phyloP scores from a whole-genome alignment of 2,797 vertebrate species.

The Diglossa cyanea region DNA sequence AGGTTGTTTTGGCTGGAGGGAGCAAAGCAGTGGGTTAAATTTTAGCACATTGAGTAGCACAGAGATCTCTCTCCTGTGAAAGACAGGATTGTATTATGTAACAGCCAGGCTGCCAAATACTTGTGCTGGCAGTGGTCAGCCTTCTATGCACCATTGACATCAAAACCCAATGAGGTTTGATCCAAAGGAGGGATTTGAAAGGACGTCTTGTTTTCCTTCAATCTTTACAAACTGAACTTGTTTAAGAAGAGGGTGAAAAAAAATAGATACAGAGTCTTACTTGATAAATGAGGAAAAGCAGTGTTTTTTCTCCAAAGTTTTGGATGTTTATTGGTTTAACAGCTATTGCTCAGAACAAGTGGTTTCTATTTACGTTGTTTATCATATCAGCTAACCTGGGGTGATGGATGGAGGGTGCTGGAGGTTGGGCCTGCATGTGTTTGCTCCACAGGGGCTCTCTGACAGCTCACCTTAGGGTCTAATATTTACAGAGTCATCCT shows the following conservation, averaged over 20 bases:
- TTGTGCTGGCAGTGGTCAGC: constrained; percentile 59
- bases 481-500: not conserved
- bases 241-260: constrained; percentile 29
- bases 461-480: not conserved
- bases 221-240: constrained; percentile 62
- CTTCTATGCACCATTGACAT: constrained; percentile 72
- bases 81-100: constrained; percentile 74
- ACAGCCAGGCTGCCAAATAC: constrained; percentile 65
- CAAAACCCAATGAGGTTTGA: constrained; percentile 67
- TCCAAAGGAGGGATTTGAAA: constrained; percentile 66
- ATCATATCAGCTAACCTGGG: constrained; percentile 38
- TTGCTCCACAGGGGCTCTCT: not conserved
- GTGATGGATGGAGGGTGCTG: not conserved
- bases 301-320: constrained; percentile 29
- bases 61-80: constrained; percentile 62
- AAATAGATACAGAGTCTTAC: constrained; percentile 56
- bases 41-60: constrained; percentile 64
- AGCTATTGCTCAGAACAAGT: constrained; percentile 57
- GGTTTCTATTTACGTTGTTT: constrained; percentile 56
- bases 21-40: constrained; percentile 62
- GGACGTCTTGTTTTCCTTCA: constrained; percentile 60
- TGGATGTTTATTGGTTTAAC: constrained; percentile 62
- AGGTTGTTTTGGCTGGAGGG: constrained; percentile 46
- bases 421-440: not conserved
- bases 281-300: constrained; percentile 56